These are phyloP conservation scores for Montipora cactus DNA, from an alignment of 64 coral and sea anemone genomes.

Conservation along the genomic window DNA sequence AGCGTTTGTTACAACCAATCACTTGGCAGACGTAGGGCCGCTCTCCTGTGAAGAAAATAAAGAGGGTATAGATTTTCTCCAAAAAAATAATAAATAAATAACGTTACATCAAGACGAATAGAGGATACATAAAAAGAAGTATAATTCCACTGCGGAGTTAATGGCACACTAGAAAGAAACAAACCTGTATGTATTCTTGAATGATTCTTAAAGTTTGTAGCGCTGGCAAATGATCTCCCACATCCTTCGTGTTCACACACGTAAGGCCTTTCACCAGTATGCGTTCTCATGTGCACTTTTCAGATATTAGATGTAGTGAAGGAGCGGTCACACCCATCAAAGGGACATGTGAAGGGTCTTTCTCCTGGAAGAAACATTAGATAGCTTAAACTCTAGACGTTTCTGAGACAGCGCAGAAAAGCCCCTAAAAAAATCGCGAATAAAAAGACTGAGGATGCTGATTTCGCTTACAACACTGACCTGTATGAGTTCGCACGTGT, in stretches of 20 bases:
- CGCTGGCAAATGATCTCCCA: constrained; percentile 94
- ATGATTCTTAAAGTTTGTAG: constrained; percentile 99
- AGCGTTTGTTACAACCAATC: constrained; percentile 94
- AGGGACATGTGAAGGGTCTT: constrained; percentile 92
- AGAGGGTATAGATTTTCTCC: not conserved
- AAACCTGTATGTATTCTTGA: constrained; percentile 98
- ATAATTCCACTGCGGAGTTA: too few species aligned
- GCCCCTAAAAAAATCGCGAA: too few species aligned
- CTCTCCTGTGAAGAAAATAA: constrained; percentile 68
- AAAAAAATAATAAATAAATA: too few species aligned
- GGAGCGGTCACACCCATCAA: constrained; percentile 76
- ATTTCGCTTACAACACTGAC: constrained; percentile 36
- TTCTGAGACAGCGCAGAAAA: not conserved
- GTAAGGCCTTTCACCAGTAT: constrained; percentile 96
- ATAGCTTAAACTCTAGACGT: too few species aligned
- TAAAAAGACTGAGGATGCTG: not conserved
- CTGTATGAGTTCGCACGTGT: constrained; percentile 95
- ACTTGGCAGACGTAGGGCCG: constrained; percentile 99
- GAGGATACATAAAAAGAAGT: too few species aligned
- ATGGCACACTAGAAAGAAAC: not conserved
- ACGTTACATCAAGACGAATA: not conserved
- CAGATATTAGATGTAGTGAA: constrained; percentile 98
- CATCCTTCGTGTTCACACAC: constrained; percentile 88
- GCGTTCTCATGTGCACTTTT: constrained; percentile 98
- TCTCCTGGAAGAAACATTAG: constrained; percentile 57